Percentiles rank a stretch among this genome's conserved stretches.
These are phyloP conservation scores for Endomychus coccineus DNA, from an alignment of 2,888 invertebrate species.

Conservation along the genomic window DNA sequence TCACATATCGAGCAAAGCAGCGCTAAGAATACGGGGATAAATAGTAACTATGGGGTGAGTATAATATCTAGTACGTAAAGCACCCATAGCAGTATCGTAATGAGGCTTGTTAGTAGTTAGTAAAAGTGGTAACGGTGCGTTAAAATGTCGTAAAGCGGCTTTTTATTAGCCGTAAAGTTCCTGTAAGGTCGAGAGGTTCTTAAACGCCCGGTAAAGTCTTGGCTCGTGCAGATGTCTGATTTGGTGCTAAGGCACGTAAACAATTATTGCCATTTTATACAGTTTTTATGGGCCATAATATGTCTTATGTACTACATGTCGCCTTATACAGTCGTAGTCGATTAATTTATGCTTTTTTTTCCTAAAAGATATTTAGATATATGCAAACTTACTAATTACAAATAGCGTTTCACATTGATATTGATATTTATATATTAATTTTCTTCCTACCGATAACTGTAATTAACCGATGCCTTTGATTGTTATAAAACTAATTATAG, in stretches of 20 bases:
- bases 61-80: conserved; percentile 36
- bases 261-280: conserved; percentile 33
- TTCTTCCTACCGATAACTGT: no score
- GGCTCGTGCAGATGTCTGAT: conserved; percentile 34
- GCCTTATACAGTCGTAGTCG: no score
- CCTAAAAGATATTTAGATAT: no score
- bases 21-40: no score
- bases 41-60: conserved; percentile 25
- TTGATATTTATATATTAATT: no score
- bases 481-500: no score
- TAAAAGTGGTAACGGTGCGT: conserved; percentile 43
- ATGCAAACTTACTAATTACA: no score
- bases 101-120: conserved; percentile 44
- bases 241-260: conserved; percentile 35
- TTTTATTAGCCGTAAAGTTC: conserved; percentile 44
- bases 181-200: conserved; percentile 35
- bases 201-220: conserved; percentile 24
- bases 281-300: conserved; percentile 17
- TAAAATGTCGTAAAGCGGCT: conserved; percentile 44
- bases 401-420: no score
- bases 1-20: no score
- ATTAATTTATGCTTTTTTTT: no score
- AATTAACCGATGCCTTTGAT: no score
- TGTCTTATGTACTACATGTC: no score
- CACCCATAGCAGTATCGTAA: conserved; percentile 40